Conservation (phyloP, 2,113 vertebrate species). For the Isichthys henryi region DNA sequence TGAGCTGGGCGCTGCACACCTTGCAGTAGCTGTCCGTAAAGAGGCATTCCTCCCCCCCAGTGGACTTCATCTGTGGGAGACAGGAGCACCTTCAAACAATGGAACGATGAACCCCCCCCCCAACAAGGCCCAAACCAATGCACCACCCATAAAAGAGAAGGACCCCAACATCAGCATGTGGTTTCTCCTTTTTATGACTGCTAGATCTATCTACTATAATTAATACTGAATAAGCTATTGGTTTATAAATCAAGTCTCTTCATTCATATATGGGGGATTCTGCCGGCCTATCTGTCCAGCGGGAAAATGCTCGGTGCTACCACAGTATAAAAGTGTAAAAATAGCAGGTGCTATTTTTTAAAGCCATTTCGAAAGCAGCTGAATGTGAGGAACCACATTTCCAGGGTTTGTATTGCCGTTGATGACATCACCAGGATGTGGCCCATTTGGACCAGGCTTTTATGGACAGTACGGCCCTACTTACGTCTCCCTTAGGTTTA, state of each 20-base stretch:
- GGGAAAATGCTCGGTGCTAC: not conserved
- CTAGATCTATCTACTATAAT: not conserved
- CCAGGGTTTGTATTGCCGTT: not conserved
- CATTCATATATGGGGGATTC: not conserved
- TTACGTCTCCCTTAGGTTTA: not conserved
- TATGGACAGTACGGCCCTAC: not conserved
- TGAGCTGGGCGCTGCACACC: slow-evolving; percentile 93
- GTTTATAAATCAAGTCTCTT: not conserved
- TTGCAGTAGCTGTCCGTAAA: slow-evolving; percentile 96
- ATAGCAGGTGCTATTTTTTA: not conserved
- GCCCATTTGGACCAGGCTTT: not conserved
- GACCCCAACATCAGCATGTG: not conserved
- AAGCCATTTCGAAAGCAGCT: not conserved
- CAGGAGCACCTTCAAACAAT: slow-evolving; percentile 22
- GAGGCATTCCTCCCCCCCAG: slow-evolving; percentile 79
- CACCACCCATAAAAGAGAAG: not conserved
- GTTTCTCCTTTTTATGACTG: not conserved
- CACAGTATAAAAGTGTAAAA: not conserved
- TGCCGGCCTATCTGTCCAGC: not conserved
- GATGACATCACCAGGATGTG: not conserved
- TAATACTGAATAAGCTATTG: not conserved
- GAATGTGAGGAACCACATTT: not conserved
- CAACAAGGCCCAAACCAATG: not conserved
- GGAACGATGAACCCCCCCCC: not conserved
- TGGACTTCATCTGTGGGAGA: slow-evolving; percentile 82